Base-by-base conservation (phyloP, 2,888 invertebrate genomes). In the Heliconius hortense region DNA sequence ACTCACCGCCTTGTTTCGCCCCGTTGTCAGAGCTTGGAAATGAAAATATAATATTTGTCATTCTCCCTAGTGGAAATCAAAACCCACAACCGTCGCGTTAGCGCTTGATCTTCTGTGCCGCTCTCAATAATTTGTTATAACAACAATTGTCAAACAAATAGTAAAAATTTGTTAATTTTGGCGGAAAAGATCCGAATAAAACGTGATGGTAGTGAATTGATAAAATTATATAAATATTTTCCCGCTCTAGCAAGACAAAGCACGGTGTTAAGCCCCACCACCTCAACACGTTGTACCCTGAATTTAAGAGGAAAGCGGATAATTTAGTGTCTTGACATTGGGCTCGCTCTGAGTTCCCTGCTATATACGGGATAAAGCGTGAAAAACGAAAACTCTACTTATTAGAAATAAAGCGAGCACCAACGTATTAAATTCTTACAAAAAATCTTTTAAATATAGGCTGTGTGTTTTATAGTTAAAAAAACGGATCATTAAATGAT, bases 401-500 rank as follows among this genome's bases (percentile, higher is more conserved):
- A 24, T 15, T 60, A 28, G 4, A 60, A 28, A 28, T 24, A 59
- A 24, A 24, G 11, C 13, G 60, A 13, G 60, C 15, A 15, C 26
- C 7, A 53, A 63, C 24, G 26, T 18, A 39, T 60, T 21, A 26
- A 43, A 43, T 13, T 26, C 24, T 4, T 43, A 24, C 21, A 63
- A 31, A 63, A 63, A 21, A 4, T 31, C 8, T 21, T 48, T 28
- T 28, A 67, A 48, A 28, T 48, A 48, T 67, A 28, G 24, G 48
- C 67, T 67, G n/a, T 28, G 63, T 28, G 15, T 35, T 31, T 35
- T 26, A 68, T 56, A 21, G 21, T 43, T 67, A 28, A 60, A 66
- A 66, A 60, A 35, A 67, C 59, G 56, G 53, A 66, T 10, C 31
- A 70, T 59, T 59, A 68, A 59, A 74, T 43, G 31, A 60, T 74